These are phyloP conservation scores for Torymus aiolomorphi DNA, from an alignment of 2,888 invertebrate species.

Conservation along the genomic window DNA sequence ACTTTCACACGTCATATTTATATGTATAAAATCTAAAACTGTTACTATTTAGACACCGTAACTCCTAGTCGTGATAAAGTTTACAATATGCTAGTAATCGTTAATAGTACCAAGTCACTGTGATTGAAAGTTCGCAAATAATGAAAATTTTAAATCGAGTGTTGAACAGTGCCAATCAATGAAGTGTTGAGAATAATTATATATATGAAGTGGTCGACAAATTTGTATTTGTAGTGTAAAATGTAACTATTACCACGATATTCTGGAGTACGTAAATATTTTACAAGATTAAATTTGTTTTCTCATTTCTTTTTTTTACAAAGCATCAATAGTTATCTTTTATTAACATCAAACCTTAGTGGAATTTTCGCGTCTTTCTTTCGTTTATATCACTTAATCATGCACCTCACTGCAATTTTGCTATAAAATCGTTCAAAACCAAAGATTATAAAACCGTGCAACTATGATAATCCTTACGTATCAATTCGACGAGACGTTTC, in stretches of 20 bases:
- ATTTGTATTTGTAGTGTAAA: neutral
- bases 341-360: neutral
- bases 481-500: constrained; percentile 26
- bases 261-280: constrained; percentile 18
- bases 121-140: constrained; percentile 44
- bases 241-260: constrained; percentile 5
- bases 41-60: constrained; percentile 72
- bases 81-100: constrained; percentile 60
- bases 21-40: constrained; percentile 74
- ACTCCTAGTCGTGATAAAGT: constrained; percentile 71
- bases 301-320: constrained; percentile 3
- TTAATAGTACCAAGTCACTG: constrained; percentile 53
- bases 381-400: constrained; percentile 14
- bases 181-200: neutral
- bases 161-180: neutral
- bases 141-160: neutral
- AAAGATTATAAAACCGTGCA: constrained; percentile 18
- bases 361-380: constrained; percentile 33
- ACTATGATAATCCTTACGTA: neutral
- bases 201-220: no score
- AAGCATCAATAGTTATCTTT: constrained; percentile 12
- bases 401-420: constrained; percentile 30
- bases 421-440: constrained; percentile 10
- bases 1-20: constrained; percentile 63
- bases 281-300: constrained; percentile 26